Conservation (phyloP, 1,140 invertebrate species). For the Aphis craccivora region DNA sequence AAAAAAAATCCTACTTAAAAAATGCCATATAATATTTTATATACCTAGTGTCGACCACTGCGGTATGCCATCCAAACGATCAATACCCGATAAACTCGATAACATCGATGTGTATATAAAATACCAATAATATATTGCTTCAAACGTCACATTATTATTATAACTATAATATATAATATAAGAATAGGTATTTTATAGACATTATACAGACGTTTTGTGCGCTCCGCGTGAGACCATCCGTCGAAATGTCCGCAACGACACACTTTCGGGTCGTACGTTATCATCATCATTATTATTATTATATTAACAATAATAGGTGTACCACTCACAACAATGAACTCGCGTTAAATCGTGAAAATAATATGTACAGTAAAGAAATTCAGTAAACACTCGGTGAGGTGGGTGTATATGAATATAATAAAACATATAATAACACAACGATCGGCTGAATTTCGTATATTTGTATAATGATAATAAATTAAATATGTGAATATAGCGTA, state of each 20-base stretch:
- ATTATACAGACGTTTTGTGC: background rate
- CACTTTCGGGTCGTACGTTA: background rate
- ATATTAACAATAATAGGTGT: slow-evolving; percentile 19
- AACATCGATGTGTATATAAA: background rate
- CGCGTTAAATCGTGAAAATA: background rate
- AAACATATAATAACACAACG: too few species aligned
- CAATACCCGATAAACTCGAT: background rate
- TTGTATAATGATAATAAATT: too few species aligned
- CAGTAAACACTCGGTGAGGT: background rate
- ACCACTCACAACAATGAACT: background rate
- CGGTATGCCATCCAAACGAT: background rate
- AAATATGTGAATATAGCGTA: too few species aligned
- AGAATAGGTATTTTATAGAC: background rate
- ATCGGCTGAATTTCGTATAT: too few species aligned
- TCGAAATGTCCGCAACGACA: background rate
- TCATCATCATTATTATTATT: background rate
- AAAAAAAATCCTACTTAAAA: background rate
- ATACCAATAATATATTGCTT: background rate
- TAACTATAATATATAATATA: background rate
- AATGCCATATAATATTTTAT: too few species aligned
- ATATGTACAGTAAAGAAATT: background rate
- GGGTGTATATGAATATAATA: background rate
- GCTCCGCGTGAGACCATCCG: background rate
- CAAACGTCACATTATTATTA: background rate
- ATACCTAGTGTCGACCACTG: background rate